Base-by-base conservation (phyloP, 2,888 invertebrate species). In the Amphipyra tragopoginis region DNA sequence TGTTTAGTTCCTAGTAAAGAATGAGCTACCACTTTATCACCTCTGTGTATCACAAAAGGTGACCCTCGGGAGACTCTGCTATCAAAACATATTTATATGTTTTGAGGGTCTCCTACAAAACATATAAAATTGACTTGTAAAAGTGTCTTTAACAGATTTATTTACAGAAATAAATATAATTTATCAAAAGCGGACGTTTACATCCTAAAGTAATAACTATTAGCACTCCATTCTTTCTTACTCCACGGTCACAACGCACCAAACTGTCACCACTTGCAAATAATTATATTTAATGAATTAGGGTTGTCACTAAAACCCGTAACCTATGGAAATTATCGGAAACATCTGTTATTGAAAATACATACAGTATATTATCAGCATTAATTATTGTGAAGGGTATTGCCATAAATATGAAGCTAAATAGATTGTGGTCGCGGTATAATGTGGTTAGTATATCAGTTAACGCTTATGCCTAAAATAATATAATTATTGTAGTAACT, bases 291-390 rank as follows among this genome's bases (percentile, higher is more conserved):
- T 11, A 21, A 42, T 33, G 50, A 56, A 70, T 56, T 34, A 50
- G 13, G 21, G 34, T 53, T 67, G 57, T 57, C 65, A 33, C 10
- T 38, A 34, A n/a, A 50, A 29, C 48, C 60, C 29, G 47, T 38
- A 34, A 53, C 29, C 14, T 36, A 55, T 33, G 67, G 73, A 33
- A 56, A 53, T 72, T 39, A 67, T 60, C 55, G 53, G 15, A 2
- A 51, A 44, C 68, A 67, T 47, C 52, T 70, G 73, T 45, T 47
- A 73, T 60, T 68, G 56, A 67, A 70, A 67, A 60, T 60, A 72
- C 42, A 38, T 47, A 45, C 52, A 65, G 72, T 67, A 56, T 14
- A 72, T 70, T 60, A 49, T 52, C 49, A 50, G 51, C 11, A 50
- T 60, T 60, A 72, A 70, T 66, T 49, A 56, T 39, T 50, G 56